phyloP scores from a whole-genome alignment of 2,113 vertebrate genomes.

The Proterorhinus semilunaris region DNA sequence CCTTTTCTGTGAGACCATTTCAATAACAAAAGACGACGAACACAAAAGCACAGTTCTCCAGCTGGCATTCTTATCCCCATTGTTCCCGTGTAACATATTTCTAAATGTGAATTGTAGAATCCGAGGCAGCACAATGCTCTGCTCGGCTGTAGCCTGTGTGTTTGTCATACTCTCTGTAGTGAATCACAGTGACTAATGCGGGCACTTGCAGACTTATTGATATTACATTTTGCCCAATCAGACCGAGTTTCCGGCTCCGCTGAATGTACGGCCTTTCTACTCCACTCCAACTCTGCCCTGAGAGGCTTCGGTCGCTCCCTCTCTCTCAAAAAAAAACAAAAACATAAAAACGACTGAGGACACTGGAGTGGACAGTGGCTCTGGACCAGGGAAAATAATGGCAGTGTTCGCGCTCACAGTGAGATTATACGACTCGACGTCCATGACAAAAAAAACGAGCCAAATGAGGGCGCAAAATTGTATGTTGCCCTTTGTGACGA shows the following conservation, averaged over 20 bases:
- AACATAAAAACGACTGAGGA: background rate
- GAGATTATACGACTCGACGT: background rate
- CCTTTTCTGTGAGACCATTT: background rate
- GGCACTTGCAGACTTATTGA: background rate
- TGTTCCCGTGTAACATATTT: background rate
- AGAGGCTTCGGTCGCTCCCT: background rate
- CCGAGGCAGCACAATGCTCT: background rate
- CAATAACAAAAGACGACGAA: background rate
- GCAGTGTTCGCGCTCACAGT: background rate
- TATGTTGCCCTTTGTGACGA: no score
- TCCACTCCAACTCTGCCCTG: background rate
- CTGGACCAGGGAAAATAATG: background rate
- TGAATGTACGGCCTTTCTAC: background rate
- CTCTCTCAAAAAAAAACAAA: no score
- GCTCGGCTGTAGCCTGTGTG: background rate
- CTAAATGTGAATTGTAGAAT: background rate
- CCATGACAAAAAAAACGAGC: no score
- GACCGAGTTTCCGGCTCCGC: background rate
- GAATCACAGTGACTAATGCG: conserved; percentile 8
- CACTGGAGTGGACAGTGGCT: background rate
- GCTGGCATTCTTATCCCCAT: background rate
- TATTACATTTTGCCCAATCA: conserved; percentile 20
- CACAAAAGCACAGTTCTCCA: background rate
- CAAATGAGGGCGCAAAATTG: no score
- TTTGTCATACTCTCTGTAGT: conserved; percentile 3